A percentile compares a stretch with the other conserved stretches of the same genome.
These are phyloP conservation scores for Actenoides hombroni DNA, from an alignment of 2,113 vertebrate genomes.

Conservation along the genomic window DNA sequence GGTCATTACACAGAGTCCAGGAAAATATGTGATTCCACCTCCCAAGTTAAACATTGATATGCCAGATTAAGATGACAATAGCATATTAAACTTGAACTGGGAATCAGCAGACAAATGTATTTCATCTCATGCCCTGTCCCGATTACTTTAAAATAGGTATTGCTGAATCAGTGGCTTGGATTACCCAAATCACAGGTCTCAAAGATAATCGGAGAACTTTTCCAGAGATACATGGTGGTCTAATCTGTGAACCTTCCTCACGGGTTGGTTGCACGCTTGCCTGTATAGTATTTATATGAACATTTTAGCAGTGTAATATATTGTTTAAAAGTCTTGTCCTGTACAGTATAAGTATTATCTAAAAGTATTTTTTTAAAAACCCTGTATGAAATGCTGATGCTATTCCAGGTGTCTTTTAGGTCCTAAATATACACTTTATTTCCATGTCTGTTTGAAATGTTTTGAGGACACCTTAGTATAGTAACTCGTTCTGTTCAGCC, in stretches of 20 bases:
- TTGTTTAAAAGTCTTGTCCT: constrained; percentile 69
- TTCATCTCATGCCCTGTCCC: constrained; percentile 70
- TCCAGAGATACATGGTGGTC: neutral
- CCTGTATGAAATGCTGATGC: constrained; percentile 59
- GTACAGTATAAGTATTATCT: constrained; percentile 75
- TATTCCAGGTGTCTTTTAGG: constrained; percentile 20
- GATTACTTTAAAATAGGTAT: constrained; percentile 47
- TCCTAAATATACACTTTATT: constrained; percentile 42
- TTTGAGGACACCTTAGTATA: neutral
- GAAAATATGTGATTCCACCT: constrained; percentile 93
- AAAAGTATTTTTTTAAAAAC: constrained; percentile 81
- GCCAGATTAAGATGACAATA: constrained; percentile 83
- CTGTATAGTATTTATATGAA: constrained; percentile 83
- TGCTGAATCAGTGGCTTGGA: constrained; percentile 43
- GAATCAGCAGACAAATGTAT: constrained; percentile 43
- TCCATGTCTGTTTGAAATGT: neutral
- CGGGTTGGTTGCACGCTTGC: constrained; percentile 48
- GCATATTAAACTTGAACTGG: constrained; percentile 31
- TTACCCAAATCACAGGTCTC: constrained; percentile 11
- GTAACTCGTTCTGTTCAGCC: neutral
- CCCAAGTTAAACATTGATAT: constrained; percentile 96
- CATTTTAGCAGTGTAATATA: constrained; percentile 78
- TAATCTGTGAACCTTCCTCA: constrained; percentile 45
- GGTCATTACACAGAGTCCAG: constrained; percentile 96
- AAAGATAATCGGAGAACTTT: constrained; percentile 45